Percentiles rank a stretch among this genome's conserved stretches.
phyloP scores from a whole-genome alignment of 2,888 invertebrate species.

The Alloscopus bannaensis region DNA sequence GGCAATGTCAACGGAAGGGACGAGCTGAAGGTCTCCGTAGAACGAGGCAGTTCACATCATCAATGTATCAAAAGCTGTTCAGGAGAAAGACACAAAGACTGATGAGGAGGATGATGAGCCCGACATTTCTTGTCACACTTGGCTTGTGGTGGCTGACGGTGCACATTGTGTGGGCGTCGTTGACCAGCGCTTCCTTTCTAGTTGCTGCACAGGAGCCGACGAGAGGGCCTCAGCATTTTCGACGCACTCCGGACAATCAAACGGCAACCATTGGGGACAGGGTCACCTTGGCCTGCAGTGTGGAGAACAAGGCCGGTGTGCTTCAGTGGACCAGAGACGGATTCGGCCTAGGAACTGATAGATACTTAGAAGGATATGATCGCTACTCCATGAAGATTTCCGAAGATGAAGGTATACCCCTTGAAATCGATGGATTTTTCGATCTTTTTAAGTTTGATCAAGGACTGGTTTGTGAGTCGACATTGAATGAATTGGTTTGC shows the following conservation, averaged over 20 bases:
- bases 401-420: slow-evolving; percentile 90
- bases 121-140: slow-evolving; percentile 16
- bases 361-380: slow-evolving; percentile 93
- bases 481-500: no score
- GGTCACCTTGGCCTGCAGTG: slow-evolving; percentile 92
- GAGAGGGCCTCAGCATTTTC: slow-evolving; percentile 85
- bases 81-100: slow-evolving; percentile 55
- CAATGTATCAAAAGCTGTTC: slow-evolving; percentile 74
- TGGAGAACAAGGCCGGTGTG: slow-evolving; percentile 90
- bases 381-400: slow-evolving; percentile 97
- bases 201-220: slow-evolving; percentile 33
- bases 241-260: slow-evolving; percentile 93
- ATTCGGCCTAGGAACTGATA: slow-evolving; percentile 93
- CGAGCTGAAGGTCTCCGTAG: background rate
- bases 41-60: background rate
- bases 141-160: slow-evolving; percentile 44
- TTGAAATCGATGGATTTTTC: no score
- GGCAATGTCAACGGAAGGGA: background rate
- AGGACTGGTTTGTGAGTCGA: no score
- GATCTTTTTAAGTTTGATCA: no score
- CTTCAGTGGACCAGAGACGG: slow-evolving; percentile 99
- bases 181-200: slow-evolving; percentile 6
- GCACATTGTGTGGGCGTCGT: slow-evolving; percentile 31
- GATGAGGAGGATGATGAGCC: slow-evolving; percentile 31
- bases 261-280: slow-evolving; percentile 92